Evolutionary conservation across 1,140 invertebrate genomes (phyloP), one percentile per base, ranked within the genome.

Genomic region (Drosophila arawakana): DNA sequence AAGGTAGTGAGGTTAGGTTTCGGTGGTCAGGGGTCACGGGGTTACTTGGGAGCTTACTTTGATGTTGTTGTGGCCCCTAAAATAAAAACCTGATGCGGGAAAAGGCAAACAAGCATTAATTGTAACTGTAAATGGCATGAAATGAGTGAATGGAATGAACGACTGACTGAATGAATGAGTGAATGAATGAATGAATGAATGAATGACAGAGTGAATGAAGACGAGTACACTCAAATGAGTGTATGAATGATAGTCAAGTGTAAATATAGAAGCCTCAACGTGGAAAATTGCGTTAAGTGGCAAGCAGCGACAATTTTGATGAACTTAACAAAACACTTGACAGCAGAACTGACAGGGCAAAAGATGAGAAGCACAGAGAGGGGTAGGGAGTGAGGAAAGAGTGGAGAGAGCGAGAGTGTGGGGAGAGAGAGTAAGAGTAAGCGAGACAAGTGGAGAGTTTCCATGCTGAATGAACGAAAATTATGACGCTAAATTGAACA

Each of bases 401-500:
- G 41, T 44, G 52, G 34, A 2, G 13, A 25, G 41, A 6, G n/a
- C n/a, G 58, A 30, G 52, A 15, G 49, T 39, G 50, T 63, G 60
- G 70, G 49, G 49, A 15, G 3, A 43, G 15, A 11, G 11, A 37
- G 13, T 49, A 21, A 11, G 11, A 37, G 13, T 49, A 21, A 70
- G 25, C 25, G 25, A 30, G 25, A 30, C 25, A 69, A 52, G 66
- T 44, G 49, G 54, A 47, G 66, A 71, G 66, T 74, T 73, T 74
- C 76, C 74, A 73, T 80, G 80, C 83, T 30, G 25, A 81, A 89
- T 89, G 80, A 89, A 89, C 84, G 84, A 89, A 30, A 89, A 89
- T 89, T 89, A 89, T 89, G 80, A 89, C 80, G 84, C 84, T 89
- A 89, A 89, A 89, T 89, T 89, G 84, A 89, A 84, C 83, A 89